phyloP scores from a whole-genome alignment of 2,113 vertebrate genomes.

The Aegotheles bennettii region DNA sequence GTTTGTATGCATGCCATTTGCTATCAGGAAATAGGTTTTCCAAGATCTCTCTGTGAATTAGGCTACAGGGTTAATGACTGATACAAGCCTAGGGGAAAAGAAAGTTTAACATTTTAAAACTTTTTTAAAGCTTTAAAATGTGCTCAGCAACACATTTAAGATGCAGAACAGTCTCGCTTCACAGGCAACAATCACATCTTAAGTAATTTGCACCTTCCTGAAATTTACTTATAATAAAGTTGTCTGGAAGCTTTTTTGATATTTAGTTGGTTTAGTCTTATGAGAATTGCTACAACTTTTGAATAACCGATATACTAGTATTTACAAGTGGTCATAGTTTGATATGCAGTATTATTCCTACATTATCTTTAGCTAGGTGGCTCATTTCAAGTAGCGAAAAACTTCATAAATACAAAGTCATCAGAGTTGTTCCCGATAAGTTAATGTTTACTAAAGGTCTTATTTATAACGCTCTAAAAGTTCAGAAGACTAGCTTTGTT shows the following conservation, averaged over 20 bases:
- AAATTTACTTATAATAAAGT: neutral
- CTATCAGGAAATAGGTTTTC: neutral
- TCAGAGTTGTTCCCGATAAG: neutral
- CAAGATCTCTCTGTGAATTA: neutral
- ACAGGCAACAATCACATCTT: neutral
- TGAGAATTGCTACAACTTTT: neutral
- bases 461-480: neutral
- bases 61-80: neutral
- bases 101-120: neutral
- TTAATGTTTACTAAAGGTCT: neutral
- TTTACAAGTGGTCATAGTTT: neutral
- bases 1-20: too few relatives aligned
- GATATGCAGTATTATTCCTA: neutral
- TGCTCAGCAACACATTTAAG: neutral
- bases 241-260: neutral
- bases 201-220: neutral
- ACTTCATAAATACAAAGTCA: neutral
- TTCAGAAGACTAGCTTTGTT: neutral
- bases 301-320: neutral
- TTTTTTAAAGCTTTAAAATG: neutral
- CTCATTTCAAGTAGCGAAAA: neutral
- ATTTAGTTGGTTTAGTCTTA: neutral
- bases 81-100: neutral
- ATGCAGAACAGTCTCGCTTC: neutral
- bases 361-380: neutral